Conservation (phyloP, 2,888 invertebrate genomes). For the Brachyptera risi region DNA sequence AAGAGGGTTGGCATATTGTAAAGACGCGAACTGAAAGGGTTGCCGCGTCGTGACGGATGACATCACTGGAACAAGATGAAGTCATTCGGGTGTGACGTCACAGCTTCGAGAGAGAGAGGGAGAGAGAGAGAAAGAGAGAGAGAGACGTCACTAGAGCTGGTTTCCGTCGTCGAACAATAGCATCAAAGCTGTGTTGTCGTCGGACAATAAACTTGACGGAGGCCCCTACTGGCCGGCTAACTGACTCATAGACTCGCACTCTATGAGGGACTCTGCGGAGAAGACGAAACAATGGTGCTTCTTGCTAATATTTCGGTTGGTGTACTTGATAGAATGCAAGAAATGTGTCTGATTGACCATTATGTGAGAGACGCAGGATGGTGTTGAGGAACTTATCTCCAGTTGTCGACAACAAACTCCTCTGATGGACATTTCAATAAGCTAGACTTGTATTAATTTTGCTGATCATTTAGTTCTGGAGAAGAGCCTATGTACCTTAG, state of each 20-base stretch:
- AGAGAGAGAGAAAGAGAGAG: no score
- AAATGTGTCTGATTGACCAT: slow-evolving; percentile 7
- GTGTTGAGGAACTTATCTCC: no score
- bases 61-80: slow-evolving; percentile 44
- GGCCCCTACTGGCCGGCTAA: no score
- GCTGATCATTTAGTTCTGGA: no score
- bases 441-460: no score
- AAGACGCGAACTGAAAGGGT: slow-evolving; percentile 23
- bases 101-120: no score
- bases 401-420: no score
- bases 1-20: slow-evolving; percentile 17
- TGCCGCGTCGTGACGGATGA: slow-evolving; percentile 31
- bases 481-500: no score
- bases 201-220: neutral
- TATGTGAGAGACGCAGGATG: no score
- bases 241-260: no score
- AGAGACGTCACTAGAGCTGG: slow-evolving; percentile 27
- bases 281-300: neutral
- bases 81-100: slow-evolving; percentile 52
- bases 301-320: neutral
- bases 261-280: neutral
- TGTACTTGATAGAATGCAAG: neutral
- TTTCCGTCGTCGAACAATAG: slow-evolving; percentile 16
- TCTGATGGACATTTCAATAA: no score
- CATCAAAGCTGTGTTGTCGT: neutral